A percentile compares a stretch with the other conserved stretches of the same genome.
These are phyloP conservation scores for Piprites chloris DNA, from an alignment of 2,113 vertebrate species.

Conservation along the genomic window DNA sequence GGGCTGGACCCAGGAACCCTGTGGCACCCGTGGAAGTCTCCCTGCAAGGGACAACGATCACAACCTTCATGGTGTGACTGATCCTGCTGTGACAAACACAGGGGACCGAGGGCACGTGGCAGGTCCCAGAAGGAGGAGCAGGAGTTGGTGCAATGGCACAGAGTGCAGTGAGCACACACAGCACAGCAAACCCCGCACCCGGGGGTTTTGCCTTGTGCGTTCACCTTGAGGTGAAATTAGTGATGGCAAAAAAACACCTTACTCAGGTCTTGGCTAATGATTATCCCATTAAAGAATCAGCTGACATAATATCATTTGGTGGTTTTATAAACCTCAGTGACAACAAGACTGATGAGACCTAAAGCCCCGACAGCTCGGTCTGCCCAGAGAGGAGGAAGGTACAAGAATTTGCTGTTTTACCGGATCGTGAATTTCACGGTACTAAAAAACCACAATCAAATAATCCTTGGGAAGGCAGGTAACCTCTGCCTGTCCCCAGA, in stretches of 20 bases:
- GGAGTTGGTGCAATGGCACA: rapidly evolving
- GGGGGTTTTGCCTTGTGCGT: neutral
- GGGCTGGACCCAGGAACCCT: neutral
- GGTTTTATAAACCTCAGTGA: slow-evolving; percentile 72
- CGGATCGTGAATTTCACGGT: rapidly evolving
- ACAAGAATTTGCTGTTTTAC: neutral
- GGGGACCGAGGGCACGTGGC: rapidly evolving
- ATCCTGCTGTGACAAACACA: rapidly evolving
- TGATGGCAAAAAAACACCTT: slow-evolving; percentile 8
- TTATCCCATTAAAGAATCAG: slow-evolving; percentile 48
- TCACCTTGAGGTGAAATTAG: slow-evolving; percentile 50
- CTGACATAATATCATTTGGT: slow-evolving; percentile 49
- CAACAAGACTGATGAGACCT: slow-evolving; percentile 70
- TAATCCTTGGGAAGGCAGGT: rapidly evolving
- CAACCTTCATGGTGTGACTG: neutral
- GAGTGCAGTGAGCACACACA: rapidly evolving
- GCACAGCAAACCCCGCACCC: rapidly evolving
- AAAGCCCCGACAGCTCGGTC: neutral
- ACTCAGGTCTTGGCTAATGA: slow-evolving; percentile 52
- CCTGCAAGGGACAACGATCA: neutral
- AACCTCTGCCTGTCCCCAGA: neutral
- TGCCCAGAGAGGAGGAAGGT: neutral
- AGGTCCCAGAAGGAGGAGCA: rapidly evolving
- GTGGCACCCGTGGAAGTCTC: rapidly evolving
- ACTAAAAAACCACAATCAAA: neutral